These are phyloP conservation scores for Punctoribates punctum DNA, from an alignment of 2,888 invertebrate genomes.

Conservation along the genomic window DNA sequence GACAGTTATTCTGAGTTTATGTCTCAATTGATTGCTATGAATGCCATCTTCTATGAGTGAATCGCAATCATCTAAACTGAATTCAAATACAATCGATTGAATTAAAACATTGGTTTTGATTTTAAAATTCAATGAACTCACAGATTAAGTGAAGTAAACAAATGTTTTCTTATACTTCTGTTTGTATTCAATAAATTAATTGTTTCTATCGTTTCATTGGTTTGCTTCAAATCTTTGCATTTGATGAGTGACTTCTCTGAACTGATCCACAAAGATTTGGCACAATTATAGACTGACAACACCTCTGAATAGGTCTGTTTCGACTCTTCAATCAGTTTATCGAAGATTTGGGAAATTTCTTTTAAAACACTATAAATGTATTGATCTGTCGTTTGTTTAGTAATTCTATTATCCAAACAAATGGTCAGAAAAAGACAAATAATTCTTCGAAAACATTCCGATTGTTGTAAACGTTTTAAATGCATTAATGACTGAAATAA, in stretches of 20 bases:
- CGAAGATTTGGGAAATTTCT: not conserved
- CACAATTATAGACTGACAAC: not conserved
- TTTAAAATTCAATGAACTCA: not conserved
- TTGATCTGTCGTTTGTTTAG: not conserved
- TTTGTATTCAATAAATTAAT: slow-evolving; percentile 1
- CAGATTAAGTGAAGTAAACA: slow-evolving; percentile 6
- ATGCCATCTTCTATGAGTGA: slow-evolving; percentile 1
- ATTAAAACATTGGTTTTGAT: not conserved
- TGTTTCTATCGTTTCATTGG: not conserved
- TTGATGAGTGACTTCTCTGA: not conserved
- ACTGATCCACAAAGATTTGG: slow-evolving; percentile 4
- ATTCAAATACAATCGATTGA: not conserved
- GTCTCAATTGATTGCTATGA: not conserved
- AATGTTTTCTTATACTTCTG: not conserved
- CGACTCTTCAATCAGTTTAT: not conserved
- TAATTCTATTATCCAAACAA: slow-evolving; percentile 8
- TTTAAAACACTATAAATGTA: not conserved
- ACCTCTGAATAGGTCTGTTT: not conserved
- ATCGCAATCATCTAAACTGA: slow-evolving; percentile 7
- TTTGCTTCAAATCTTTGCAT: not conserved
- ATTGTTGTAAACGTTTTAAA: slow-evolving; percentile 14
- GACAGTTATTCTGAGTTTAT: not conserved
- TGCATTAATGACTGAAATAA: slow-evolving; percentile 3
- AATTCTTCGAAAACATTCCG: slow-evolving; percentile 10
- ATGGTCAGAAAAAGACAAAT: slow-evolving; percentile 14